phyloP scores from a whole-genome alignment of 2,888 invertebrate genomes.

The Spicauda simplicius region DNA sequence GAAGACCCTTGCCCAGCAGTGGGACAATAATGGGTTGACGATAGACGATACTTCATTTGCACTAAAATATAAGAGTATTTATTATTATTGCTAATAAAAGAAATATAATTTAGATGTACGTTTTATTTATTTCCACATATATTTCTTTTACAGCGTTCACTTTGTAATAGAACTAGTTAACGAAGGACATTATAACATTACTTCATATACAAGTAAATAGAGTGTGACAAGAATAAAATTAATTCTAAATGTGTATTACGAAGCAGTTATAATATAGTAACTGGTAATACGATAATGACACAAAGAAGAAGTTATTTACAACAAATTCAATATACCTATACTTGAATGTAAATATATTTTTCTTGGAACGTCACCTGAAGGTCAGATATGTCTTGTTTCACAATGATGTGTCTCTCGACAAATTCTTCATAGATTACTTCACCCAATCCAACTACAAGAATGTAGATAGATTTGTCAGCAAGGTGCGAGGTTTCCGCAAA shows the following conservation, averaged over 20 bases:
- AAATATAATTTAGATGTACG: no score
- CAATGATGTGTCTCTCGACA: conserved; percentile 54
- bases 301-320: conserved; percentile 30
- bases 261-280: conserved; percentile 22
- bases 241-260: conserved; percentile 21
- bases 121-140: background rate
- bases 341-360: conserved; percentile 40
- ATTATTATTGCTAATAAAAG: no score
- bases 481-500: background rate
- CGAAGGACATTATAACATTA: conserved; percentile 5
- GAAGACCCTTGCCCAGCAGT: no score
- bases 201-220: conserved; percentile 14
- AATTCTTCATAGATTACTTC: conserved; percentile 66
- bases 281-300: conserved; percentile 30
- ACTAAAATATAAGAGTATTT: no score
- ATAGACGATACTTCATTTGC: no score
- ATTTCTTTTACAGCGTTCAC: background rate
- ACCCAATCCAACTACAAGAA: conserved; percentile 42
- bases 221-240: conserved; percentile 29
- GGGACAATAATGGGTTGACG: no score
- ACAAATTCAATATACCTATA: conserved; percentile 30
- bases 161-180: conserved; percentile 4
- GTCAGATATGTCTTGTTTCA: conserved; percentile 56
- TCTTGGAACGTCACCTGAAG: conserved; percentile 58
- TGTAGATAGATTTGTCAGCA: background rate